Percentiles rank a stretch among this genome's conserved stretches.
Conservation (phyloP, 2,113 vertebrate species). For the Nannospalax galili region DNA sequence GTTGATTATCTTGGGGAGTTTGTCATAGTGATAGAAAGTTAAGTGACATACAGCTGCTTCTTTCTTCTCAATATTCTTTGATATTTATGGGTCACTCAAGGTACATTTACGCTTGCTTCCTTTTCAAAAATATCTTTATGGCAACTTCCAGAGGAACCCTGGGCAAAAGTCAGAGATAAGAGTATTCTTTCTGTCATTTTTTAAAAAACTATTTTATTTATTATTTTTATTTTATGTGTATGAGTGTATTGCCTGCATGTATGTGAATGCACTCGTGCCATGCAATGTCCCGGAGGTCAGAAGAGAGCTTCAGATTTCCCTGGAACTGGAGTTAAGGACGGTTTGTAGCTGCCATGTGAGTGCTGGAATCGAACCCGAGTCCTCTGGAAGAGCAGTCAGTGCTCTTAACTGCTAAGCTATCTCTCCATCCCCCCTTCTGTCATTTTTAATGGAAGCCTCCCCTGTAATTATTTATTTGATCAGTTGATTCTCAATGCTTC, state of each 20-base stretch:
- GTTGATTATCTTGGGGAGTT: not conserved
- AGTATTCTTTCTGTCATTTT: not conserved
- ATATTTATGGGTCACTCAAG: not conserved
- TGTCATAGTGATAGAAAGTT: not conserved
- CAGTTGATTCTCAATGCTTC: not conserved
- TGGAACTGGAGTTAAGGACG: too few relatives aligned
- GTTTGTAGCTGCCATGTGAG: too few relatives aligned
- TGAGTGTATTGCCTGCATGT: too few relatives aligned
- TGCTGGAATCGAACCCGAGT: too few relatives aligned
- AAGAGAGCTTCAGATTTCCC: too few relatives aligned
- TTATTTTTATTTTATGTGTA: too few relatives aligned
- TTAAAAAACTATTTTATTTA: too few relatives aligned
- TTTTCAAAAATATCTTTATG: not conserved
- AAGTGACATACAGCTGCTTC: not conserved
- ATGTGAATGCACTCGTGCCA: too few relatives aligned
- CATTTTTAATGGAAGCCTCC: not conserved
- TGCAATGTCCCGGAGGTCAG: too few relatives aligned
- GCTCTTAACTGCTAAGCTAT: too few relatives aligned
- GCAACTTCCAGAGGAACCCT: not conserved
- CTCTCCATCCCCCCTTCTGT: too few relatives aligned
- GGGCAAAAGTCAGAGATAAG: accelerated
- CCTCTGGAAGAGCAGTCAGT: too few relatives aligned
- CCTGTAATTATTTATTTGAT: not conserved
- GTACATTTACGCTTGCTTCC: not conserved
- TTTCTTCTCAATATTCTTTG: not conserved